phyloP scores from a whole-genome alignment of 2,113 vertebrate species.

The Hemibagrus wyckioides region DNA sequence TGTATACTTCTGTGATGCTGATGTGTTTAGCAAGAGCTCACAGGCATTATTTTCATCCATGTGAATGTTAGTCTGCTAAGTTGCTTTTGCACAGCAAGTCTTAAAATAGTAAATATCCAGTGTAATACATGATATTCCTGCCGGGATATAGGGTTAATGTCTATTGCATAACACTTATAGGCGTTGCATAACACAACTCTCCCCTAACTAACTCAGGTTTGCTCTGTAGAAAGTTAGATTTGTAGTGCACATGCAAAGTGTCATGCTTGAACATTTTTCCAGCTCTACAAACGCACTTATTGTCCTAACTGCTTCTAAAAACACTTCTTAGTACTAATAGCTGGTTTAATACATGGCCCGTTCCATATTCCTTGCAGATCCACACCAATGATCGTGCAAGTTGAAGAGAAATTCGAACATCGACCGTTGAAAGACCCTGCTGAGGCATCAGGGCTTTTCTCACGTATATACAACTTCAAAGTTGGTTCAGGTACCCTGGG shows the following conservation, averaged over 20 bases:
- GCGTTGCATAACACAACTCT: constrained; percentile 23
- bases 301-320: not conserved
- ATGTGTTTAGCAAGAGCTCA: not conserved
- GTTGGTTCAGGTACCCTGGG: constrained; percentile 55
- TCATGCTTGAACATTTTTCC: no score
- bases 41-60: not conserved
- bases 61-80: not conserved
- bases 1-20: not conserved
- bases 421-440: constrained; percentile 55
- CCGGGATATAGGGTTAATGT: constrained; percentile 26
- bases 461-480: constrained; percentile 55
- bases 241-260: not conserved
- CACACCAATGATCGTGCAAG: constrained; percentile 62
- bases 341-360: not conserved
- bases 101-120: not conserved
- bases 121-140: not conserved
- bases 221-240: not conserved
- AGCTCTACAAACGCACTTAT: not conserved
- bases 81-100: not conserved
- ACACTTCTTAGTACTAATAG: not conserved
- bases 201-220: not conserved
- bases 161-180: not conserved
- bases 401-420: constrained; percentile 57
- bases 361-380: constrained; percentile 47
- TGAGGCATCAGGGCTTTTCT: constrained; percentile 56